phyloP scores from a whole-genome alignment of 2,113 vertebrate species.

The Dinomys branickii region DNA sequence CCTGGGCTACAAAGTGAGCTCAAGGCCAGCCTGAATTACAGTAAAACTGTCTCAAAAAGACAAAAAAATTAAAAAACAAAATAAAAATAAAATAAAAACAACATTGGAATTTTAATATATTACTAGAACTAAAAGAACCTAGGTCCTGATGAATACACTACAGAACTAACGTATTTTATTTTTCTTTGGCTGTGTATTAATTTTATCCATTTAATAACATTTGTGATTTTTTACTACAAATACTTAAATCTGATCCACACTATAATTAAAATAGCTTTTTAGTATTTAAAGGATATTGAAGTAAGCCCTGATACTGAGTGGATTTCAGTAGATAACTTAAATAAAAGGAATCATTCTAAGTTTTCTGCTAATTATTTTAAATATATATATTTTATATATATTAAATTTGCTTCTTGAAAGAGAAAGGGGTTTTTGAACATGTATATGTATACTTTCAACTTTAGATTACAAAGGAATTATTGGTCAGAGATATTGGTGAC shows the following conservation, averaged over 20 bases:
- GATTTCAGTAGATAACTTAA: constrained; percentile 26
- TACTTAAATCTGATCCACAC: not conserved
- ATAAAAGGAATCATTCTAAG: constrained; percentile 16
- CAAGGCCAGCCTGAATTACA: no score
- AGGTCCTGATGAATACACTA: not conserved
- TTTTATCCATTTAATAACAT: constrained; percentile 30
- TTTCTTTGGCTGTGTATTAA: constrained; percentile 28
- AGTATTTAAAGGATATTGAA: not conserved
- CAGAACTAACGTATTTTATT: not conserved
- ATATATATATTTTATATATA: not conserved
- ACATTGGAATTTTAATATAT: not conserved
- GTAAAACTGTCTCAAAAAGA: no score
- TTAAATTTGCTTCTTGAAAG: not conserved
- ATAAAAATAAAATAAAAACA: no score
- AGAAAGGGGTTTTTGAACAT: not conserved
- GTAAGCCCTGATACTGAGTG: not conserved
- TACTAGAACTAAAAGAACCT: not conserved
- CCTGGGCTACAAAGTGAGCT: no score
- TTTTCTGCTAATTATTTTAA: not conserved
- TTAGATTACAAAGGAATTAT: constrained; percentile 44
- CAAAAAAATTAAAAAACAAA: no score
- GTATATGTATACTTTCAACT: not conserved
- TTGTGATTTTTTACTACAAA: not conserved
- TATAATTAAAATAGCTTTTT: constrained; percentile 18
- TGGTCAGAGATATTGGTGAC: constrained; percentile 8